These are phyloP conservation scores for Fundulus diaphanus DNA, from an alignment of 2,797 vertebrate species.

Conservation along the genomic window DNA sequence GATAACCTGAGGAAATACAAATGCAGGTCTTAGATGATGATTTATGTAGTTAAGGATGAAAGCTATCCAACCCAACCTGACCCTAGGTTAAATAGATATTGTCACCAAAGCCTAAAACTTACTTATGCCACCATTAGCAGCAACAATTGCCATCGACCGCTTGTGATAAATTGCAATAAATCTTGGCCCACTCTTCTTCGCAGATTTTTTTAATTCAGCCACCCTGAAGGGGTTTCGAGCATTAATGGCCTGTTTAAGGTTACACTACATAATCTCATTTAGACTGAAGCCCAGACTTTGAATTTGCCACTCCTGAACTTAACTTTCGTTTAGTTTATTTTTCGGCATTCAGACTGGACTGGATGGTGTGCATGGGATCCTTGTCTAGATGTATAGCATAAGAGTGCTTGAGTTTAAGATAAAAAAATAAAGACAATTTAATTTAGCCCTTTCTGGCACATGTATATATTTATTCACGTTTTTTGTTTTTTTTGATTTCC, in stretches of 20 bases:
- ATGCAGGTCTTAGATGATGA: not conserved
- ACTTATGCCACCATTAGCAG: not conserved
- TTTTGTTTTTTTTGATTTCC: too few relatives aligned
- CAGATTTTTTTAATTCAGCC: not conserved
- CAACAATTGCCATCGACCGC: not conserved
- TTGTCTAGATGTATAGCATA: not conserved
- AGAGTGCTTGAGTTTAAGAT: not conserved
- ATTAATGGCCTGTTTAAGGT: not conserved
- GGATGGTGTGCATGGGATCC: not conserved
- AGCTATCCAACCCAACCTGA: not conserved
- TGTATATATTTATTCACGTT: too few relatives aligned
- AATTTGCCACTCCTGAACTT: not conserved
- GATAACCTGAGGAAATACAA: not conserved
- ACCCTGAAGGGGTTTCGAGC: not conserved
- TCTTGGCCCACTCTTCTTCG: not conserved
- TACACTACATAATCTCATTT: not conserved
- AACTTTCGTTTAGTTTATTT: not conserved
- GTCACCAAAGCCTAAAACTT: not conserved
- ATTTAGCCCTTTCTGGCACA: too few relatives aligned
- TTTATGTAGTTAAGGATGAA: too few relatives aligned
- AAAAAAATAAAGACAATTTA: not conserved
- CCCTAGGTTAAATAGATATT: not conserved
- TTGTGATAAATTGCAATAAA: not conserved
- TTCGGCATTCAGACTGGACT: not conserved
- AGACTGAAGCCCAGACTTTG: not conserved